These are phyloP conservation scores for Pyrocephalus nanus DNA, from an alignment of 2,797 vertebrate species.

Conservation along the genomic window DNA sequence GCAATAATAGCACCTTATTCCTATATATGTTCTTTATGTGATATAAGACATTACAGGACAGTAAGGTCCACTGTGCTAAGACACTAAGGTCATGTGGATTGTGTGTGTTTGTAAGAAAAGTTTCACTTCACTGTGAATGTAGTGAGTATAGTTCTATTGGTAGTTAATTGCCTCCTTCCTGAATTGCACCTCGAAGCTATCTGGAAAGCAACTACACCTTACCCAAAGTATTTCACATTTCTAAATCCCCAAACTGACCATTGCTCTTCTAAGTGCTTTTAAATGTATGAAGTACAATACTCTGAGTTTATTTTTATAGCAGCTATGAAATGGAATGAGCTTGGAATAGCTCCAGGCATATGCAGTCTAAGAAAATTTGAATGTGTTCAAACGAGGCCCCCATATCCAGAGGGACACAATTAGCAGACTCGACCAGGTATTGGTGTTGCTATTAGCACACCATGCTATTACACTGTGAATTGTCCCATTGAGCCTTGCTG, in stretches of 20 bases:
- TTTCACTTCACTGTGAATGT: neutral
- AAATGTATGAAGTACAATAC: neutral
- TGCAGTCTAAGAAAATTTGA: neutral
- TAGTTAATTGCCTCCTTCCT: neutral
- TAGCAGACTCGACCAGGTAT: neutral
- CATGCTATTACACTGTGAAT: constrained; percentile 5
- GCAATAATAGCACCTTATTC: neutral
- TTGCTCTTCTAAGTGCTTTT: neutral
- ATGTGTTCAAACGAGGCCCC: neutral
- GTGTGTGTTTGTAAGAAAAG: neutral
- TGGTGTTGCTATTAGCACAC: constrained; percentile 12
- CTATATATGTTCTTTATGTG: neutral
- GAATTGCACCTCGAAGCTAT: neutral
- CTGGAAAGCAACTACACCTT: neutral
- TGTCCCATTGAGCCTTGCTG: constrained; percentile 1
- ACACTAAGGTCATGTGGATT: neutral
- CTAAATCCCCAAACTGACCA: neutral
- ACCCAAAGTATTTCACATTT: neutral
- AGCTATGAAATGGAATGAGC: constrained; percentile 15
- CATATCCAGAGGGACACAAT: constrained; percentile 47
- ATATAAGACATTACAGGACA: neutral
- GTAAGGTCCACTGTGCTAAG: neutral
- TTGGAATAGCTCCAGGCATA: constrained; percentile 41
- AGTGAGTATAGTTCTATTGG: neutral
- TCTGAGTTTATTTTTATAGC: constrained; percentile 32